phyloP scores from a whole-genome alignment of 2,113 vertebrate species.

The Phrynosoma platyrhinos region DNA sequence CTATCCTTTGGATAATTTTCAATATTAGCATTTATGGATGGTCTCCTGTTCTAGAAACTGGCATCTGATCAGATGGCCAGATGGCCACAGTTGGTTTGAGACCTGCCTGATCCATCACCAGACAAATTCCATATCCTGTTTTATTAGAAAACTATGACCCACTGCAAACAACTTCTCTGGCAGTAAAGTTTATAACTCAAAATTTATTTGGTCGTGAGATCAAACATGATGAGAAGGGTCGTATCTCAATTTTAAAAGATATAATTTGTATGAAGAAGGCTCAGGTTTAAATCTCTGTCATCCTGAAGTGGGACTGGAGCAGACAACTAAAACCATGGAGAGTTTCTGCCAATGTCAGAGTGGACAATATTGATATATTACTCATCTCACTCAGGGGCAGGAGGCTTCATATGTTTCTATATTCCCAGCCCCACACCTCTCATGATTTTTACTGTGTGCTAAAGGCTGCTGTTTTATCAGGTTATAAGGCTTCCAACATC shows the following conservation, averaged over 20 bases:
- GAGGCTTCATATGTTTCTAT: not conserved
- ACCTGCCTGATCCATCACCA: conserved; percentile 9
- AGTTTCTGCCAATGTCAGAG: not conserved
- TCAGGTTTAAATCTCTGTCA: not conserved
- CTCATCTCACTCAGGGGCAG: not conserved
- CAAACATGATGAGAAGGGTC: not conserved
- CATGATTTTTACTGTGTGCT: not conserved
- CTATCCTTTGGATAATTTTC: not conserved
- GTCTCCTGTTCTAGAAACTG: conserved; percentile 18
- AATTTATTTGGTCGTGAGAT: no score
- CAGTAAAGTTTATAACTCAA: no score
- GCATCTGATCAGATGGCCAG: not conserved
- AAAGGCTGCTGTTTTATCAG: not conserved
- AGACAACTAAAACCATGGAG: not conserved
- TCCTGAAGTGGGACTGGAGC: no score
- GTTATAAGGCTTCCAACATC: not conserved
- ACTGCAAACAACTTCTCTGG: no score
- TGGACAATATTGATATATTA: not conserved
- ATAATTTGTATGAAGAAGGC: not conserved
- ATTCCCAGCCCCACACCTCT: no score
- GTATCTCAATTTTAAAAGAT: not conserved
- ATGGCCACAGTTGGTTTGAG: conserved; percentile 1
- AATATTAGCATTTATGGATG: not conserved
- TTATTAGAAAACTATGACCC: conserved; percentile 4
- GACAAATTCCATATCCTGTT: not conserved